These are phyloP conservation scores for Epizoanthus scotinus DNA, from an alignment of 92 coral and sea anemone species.

Conservation along the genomic window DNA sequence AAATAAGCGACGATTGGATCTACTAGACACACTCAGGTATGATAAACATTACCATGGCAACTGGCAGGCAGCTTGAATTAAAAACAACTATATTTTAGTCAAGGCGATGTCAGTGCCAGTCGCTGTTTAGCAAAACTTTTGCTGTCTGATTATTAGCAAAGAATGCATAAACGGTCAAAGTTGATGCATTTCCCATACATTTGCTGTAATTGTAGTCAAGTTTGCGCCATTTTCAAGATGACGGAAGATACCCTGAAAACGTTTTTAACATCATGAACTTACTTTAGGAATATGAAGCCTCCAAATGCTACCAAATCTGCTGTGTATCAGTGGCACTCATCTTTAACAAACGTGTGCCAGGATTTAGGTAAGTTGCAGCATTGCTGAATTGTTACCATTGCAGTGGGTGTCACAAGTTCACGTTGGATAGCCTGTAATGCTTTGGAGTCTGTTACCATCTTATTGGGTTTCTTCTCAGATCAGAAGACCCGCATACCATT, in stretches of 20 bases:
- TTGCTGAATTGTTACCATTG: neutral
- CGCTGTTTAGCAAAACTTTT: no score
- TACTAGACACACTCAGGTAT: conserved; percentile 88
- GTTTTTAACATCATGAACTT: neutral
- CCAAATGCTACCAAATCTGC: conserved; percentile 97
- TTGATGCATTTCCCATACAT: no score
- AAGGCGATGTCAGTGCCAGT: no score
- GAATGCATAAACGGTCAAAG: no score
- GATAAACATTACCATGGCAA: neutral
- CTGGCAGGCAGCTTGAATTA: neutral
- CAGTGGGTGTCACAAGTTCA: neutral
- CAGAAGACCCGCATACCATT: no score
- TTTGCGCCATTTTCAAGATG: no score
- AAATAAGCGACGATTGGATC: conserved; percentile 78
- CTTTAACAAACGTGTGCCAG: conserved; percentile 58
- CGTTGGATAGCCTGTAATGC: neutral
- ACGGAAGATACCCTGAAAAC: no score
- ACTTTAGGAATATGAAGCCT: conserved; percentile 83
- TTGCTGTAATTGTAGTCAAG: no score
- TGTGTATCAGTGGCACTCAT: conserved; percentile 91
- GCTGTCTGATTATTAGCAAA: no score
- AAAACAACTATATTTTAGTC: no score
- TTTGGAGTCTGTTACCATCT: no score
- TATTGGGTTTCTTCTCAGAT: no score
- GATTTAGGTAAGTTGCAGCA: conserved; percentile 72